phyloP scores from a whole-genome alignment of 2,888 invertebrate genomes.

The Drosophila cognata region DNA sequence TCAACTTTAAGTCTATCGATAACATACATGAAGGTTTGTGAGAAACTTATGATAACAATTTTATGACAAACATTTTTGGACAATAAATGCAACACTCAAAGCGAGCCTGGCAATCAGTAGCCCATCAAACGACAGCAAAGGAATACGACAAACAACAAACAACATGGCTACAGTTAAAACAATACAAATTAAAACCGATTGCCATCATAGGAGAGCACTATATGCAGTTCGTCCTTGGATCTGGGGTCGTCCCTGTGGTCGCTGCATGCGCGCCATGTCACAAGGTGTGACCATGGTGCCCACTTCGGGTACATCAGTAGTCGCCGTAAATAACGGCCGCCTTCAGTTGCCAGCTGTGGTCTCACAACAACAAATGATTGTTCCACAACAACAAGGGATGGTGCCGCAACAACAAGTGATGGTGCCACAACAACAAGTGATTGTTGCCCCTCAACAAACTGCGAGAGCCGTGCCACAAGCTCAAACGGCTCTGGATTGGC shows the following conservation, averaged over 20 bases:
- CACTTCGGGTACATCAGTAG: conserved; percentile 26
- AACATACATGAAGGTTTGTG: background rate
- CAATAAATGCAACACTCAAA: background rate
- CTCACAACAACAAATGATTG: conserved; percentile 14
- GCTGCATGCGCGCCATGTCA: background rate
- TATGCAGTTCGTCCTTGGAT: conserved; percentile 1
- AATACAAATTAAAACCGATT: background rate
- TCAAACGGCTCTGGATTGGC: conserved; percentile 34
- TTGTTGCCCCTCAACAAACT: conserved; percentile 16
- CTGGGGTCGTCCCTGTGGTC: background rate
- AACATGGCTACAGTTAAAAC: background rate
- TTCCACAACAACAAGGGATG: conserved; percentile 19
- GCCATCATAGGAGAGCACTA: background rate
- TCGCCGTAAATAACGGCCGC: conserved; percentile 5
- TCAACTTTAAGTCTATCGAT: background rate
- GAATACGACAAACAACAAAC: background rate
- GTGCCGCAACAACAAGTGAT: conserved; percentile 14
- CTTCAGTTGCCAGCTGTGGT: conserved; percentile 21
- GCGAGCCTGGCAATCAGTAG: background rate
- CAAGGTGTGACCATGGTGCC: background rate
- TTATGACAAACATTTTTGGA: background rate
- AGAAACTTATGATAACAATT: background rate
- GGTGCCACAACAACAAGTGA: background rate
- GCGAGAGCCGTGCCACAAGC: conserved; percentile 35
- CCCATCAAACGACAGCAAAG: background rate